phyloP scores from a whole-genome alignment of 1,140 invertebrate species.

The Platyura marginata region DNA sequence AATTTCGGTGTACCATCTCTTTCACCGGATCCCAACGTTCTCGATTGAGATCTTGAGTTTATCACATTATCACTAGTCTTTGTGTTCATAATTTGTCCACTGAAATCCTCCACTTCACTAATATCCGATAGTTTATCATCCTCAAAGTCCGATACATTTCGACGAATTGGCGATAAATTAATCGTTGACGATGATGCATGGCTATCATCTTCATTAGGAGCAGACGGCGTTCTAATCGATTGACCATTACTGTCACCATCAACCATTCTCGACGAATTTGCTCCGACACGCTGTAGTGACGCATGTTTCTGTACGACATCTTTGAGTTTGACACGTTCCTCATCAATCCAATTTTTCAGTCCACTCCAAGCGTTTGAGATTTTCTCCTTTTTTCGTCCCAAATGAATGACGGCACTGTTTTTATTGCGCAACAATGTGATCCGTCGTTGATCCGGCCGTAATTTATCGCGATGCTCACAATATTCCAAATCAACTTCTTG shows the following conservation, averaged over 20 bases:
- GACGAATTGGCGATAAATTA: too few relatives aligned
- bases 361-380: conserved; percentile 29
- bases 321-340: conserved; percentile 26
- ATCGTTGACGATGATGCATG: too few relatives aligned
- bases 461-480: conserved; percentile 19
- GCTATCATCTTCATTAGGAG: too few relatives aligned
- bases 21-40: not conserved
- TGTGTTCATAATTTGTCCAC: too few relatives aligned
- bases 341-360: conserved; percentile 31
- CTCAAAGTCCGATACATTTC: too few relatives aligned
- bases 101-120: too few relatives aligned
- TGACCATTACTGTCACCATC: not conserved
- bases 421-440: conserved; percentile 22
- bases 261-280: conserved; percentile 2
- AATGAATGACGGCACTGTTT: conserved; percentile 17
- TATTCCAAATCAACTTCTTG: conserved; percentile 21
- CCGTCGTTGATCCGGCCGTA: conserved; percentile 17
- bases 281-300: conserved; percentile 25
- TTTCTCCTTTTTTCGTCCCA: conserved; percentile 25
- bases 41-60: not conserved
- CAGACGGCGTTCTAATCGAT: too few relatives aligned
- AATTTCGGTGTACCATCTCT: not conserved
- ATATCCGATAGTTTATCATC: too few relatives aligned
- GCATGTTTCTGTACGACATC: conserved; percentile 30
- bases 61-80: too few relatives aligned